Conservation (phyloP, 2,888 invertebrate species). For the Drosophila buzzatii region DNA sequence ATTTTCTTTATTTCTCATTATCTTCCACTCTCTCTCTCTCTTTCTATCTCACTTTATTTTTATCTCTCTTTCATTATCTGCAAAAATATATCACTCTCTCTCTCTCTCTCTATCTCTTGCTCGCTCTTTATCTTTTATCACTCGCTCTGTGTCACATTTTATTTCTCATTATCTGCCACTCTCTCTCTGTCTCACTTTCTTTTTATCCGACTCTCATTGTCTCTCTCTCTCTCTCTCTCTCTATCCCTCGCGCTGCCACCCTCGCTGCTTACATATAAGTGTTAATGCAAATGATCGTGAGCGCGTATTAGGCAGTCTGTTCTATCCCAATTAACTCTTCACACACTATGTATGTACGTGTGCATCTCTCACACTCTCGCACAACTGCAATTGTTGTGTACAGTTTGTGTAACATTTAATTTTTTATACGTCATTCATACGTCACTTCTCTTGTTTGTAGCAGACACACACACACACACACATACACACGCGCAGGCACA, state of each 20-base stretch:
- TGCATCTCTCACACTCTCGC: background rate
- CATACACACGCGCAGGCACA: slow-evolving; percentile 10
- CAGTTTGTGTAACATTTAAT: slow-evolving; percentile 50
- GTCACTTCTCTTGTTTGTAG: slow-evolving; percentile 46
- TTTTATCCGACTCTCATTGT: too few relatives aligned
- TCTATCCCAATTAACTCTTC: background rate
- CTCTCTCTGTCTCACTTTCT: background rate
- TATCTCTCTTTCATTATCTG: background rate
- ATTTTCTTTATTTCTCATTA: too few relatives aligned
- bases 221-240: too few relatives aligned
- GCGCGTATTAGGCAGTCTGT: background rate
- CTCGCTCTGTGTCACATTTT: too few relatives aligned
- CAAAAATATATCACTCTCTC: background rate
- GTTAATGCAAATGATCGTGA: background rate
- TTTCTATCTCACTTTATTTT: background rate
- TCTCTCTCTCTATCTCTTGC: background rate
- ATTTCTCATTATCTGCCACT: too few relatives aligned
- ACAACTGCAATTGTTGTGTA: slow-evolving; percentile 30
- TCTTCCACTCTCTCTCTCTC: background rate
- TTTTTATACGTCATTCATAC: slow-evolving; percentile 66
- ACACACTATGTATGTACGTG: background rate
- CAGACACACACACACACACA: slow-evolving; percentile 17
- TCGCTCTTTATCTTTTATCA: background rate
- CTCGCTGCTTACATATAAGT: background rate
- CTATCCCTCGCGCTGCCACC: too few relatives aligned